Evolutionary conservation across 2,888 invertebrate genomes (phyloP), one percentile per base, ranked within the genome.

Genomic region (Bellardia bayeri): DNA sequence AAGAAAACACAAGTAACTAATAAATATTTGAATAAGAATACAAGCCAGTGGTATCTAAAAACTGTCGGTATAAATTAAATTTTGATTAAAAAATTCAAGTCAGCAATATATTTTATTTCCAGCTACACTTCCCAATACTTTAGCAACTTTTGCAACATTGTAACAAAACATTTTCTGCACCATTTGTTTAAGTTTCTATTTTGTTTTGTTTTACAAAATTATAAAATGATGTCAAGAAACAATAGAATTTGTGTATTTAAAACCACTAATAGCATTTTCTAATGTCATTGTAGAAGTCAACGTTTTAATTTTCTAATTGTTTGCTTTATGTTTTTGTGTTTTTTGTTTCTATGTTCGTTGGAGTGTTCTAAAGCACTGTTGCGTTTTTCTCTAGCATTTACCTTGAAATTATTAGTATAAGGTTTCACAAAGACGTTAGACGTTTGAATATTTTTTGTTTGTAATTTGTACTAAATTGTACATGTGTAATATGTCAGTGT

Each of bases 381-480:
- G 79, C 74, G 5, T 68, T 79, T 58, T 61, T 61, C 51, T 61
- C 37, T 42, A 23, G 49, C 68, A 74, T 78, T 87, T 82, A 87
- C 87, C 87, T 87, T 87, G 87, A 87, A 84, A 81, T 82, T 78
- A 51, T 16, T 63, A 69, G 54, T 79, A 75, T 87, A 87, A 69
- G 87, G 87, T 85, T 87, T 87, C 87, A 37, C 63, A 66, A 82
- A 82, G 64, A 74, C 56, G n/a, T 72, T 68, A 16, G 75, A 33
- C 37, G 63, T 54, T 66, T 40, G 37, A 16, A 56, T 33, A 33
- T 33, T 33, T 9, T 23, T 23, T 23, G 0, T 23, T 23, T 23
- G 23, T 9, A 56, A 66, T 74, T 66, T 49, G 74, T 74, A 58
- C 74, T 74, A 81, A 66, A 49, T 74, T 49, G 49, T 13, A 82